Conservation (phyloP, 2,888 invertebrate species). For the Teinopalpus imperialis region DNA sequence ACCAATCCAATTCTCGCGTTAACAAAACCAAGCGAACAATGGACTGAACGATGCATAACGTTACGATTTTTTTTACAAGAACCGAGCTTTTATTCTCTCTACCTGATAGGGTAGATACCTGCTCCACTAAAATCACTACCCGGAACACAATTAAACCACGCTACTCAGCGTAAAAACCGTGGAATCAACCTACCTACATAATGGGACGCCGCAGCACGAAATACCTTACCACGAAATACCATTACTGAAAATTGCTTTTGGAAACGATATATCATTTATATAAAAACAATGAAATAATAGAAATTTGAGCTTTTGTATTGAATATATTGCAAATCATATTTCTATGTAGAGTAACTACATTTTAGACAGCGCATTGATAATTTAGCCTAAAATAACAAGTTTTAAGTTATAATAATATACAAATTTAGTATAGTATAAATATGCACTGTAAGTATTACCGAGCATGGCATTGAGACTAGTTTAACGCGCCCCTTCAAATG, state of each 20-base stretch:
- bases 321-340: too few relatives aligned
- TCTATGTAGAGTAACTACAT: too few relatives aligned
- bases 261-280: not conserved
- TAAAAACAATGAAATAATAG: too few relatives aligned
- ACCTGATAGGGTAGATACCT: conserved; percentile 64
- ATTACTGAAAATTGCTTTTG: conserved; percentile 5
- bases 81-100: conserved; percentile 53
- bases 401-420: too few relatives aligned
- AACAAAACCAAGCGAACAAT: conserved; percentile 46
- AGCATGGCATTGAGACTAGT: too few relatives aligned
- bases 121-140: conserved; percentile 62
- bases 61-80: conserved; percentile 49
- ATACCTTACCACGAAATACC: conserved; percentile 15
- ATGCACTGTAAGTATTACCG: too few relatives aligned
- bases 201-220: conserved; percentile 44
- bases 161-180: conserved; percentile 60
- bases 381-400: too few relatives aligned
- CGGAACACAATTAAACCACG: conserved; percentile 73
- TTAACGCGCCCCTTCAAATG: too few relatives aligned
- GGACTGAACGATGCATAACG: conserved; percentile 32
- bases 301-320: too few relatives aligned
- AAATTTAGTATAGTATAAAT: too few relatives aligned
- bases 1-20: conserved; percentile 35
- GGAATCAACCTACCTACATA: conserved; percentile 39
- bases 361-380: too few relatives aligned